Conservation (phyloP, 1,140 invertebrate genomes). For the Schlechtendalia chinensis region DNA sequence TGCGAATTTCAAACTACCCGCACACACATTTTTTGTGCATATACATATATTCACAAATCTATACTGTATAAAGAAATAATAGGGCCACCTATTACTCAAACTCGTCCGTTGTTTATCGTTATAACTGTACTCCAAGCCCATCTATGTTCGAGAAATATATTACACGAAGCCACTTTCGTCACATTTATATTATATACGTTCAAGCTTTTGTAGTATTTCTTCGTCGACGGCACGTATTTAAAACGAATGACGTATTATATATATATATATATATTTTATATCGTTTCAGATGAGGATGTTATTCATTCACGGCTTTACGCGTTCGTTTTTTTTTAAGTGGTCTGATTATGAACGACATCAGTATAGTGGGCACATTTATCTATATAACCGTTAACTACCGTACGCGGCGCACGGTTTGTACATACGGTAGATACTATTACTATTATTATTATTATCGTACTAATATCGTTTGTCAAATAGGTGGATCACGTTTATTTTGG, state of each 20-base stretch:
- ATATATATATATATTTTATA: conserved; percentile 11
- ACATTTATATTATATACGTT: not conserved
- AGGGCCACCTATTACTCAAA: not conserved
- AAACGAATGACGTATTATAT: not conserved
- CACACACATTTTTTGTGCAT: too few relatives aligned
- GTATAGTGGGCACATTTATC: conserved; percentile 30
- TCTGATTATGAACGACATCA: conserved; percentile 44
- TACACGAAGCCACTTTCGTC: not conserved
- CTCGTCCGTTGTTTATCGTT: not conserved
- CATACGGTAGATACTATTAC: not conserved
- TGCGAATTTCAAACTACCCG: too few relatives aligned
- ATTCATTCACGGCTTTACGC: conserved; percentile 29
- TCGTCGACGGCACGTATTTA: conserved; percentile 2
- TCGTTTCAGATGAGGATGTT: conserved; percentile 40
- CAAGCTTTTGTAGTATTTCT: conserved; percentile 35
- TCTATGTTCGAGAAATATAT: not conserved
- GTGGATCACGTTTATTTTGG: too few relatives aligned
- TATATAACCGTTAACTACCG: conserved; percentile 14
- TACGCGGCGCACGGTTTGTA: too few relatives aligned
- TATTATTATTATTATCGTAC: too few relatives aligned
- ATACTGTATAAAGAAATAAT: too few relatives aligned
- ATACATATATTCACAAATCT: too few relatives aligned
- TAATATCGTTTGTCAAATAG: too few relatives aligned
- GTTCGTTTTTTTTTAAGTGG: conserved; percentile 44
- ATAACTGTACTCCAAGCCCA: not conserved